Evolutionary conservation across 2,797 vertebrate genomes (phyloP), one percentile per base, ranked within the genome.

Genomic region (Anabas testudineus): DNA sequence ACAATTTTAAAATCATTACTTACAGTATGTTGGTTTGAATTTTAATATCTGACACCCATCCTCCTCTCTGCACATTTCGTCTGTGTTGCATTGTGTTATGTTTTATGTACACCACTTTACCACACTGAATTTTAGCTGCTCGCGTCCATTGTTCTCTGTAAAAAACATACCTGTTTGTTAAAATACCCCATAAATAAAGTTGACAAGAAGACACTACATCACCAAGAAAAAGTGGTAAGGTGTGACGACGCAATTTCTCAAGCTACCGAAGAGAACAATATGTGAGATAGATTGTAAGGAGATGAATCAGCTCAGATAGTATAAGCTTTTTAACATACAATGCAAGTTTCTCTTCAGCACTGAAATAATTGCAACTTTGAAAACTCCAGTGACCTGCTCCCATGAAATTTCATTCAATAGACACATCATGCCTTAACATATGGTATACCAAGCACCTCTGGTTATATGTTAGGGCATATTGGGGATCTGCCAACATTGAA

Each of bases 171-270:
- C 34, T 46, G 14, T 53, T 63, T 28, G 41, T 48, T 64, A 64
- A 74, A 67, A 62, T 12, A 32, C 30, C 55, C 18, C 2, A 58
- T 36, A 76, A 83, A 67, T 74, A 77, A 67, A 54, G 43, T 22
- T 28, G 59, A 72, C 42, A 70, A 28, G 13, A 43, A 42, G 18
- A 47, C 34, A 68, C 73, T 73, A 45, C 5, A 62, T 77, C 66
- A 37, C 24, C 12, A 3, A 39, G 42, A 65, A 26, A 58, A 24
- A 72, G n/a, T 28, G 58, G 45, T 34, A 9, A 1, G 28, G 12
- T 41, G 42, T 59, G 52, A 39, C 46, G 32, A 22, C 51, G 60
- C 42, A 71, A 59, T 68, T 56, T 65, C 28, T 78, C n/a, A 65
- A 67, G 48, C n/a, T 16, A 62, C 47, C 4, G 0, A 24, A 57